Conservation (phyloP, 2,888 invertebrate species). For the Dione juno region DNA sequence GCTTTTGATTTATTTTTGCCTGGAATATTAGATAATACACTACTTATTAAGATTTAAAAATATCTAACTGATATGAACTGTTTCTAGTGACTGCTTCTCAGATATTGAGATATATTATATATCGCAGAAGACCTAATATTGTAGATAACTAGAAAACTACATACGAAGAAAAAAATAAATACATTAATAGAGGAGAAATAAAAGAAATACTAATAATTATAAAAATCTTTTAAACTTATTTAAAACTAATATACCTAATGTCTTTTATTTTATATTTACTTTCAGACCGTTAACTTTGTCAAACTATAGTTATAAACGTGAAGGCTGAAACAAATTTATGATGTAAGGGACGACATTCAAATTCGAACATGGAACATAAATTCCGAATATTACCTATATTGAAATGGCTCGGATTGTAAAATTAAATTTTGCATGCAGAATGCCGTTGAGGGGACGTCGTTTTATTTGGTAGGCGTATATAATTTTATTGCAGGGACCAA, state of each 20-base stretch:
- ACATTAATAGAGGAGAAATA: no score
- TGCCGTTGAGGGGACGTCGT: conserved; percentile 60
- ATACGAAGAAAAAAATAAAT: no score
- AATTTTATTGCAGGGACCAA: conserved; percentile 82
- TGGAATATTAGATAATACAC: neutral
- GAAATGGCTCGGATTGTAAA: conserved; percentile 79
- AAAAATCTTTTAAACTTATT: no score
- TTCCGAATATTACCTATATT: conserved; percentile 82
- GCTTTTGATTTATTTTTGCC: conserved; percentile 58
- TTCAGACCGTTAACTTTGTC: conserved; percentile 35
- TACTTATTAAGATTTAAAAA: neutral
- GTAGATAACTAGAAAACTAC: no score
- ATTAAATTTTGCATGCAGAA: conserved; percentile 83
- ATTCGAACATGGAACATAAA: conserved; percentile 79
- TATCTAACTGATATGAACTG: no score
- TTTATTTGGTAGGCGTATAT: conserved; percentile 84
- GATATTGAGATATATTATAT: no score
- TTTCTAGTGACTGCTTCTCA: no score
- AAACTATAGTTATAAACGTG: conserved; percentile 46
- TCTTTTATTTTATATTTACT: conserved; percentile 11
- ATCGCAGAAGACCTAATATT: no score
- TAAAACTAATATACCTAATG: neutral
- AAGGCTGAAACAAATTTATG: conserved; percentile 64
- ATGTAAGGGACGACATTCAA: conserved; percentile 65
- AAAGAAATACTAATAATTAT: no score